Percentiles rank a stretch among this genome's conserved stretches.
Evolutionary conservation across 64 coral and sea anemone genomes (phyloP).

Genomic region (Montipora efflorescens): DNA sequence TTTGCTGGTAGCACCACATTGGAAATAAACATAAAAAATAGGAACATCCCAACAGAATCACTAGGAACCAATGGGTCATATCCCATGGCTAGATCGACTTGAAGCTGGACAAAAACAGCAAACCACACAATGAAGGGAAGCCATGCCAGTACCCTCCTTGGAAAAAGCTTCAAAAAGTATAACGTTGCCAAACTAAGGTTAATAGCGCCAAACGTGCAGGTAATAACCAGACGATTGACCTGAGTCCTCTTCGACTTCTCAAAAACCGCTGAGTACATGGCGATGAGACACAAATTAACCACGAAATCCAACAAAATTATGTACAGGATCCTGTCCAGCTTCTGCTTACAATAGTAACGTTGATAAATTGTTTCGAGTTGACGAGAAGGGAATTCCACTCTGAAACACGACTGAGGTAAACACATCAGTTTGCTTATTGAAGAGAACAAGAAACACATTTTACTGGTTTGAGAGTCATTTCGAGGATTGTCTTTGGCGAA

Average conservation of each 20-base stretch:
- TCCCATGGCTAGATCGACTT: slow-evolving; percentile 78
- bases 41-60: slow-evolving; percentile 90
- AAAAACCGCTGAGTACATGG: slow-evolving; percentile 81
- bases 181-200: slow-evolving; percentile 64
- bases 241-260: slow-evolving; percentile 54
- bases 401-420: slow-evolving; percentile 75
- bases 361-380: slow-evolving; percentile 94
- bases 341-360: slow-evolving; percentile 79
- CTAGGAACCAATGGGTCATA: slow-evolving; percentile 89
- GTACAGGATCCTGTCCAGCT: slow-evolving; percentile 87
- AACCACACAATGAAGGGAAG: slow-evolving; percentile 92
- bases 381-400: slow-evolving; percentile 80
- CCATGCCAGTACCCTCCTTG: slow-evolving; percentile 39
- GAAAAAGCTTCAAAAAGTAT: slow-evolving; percentile 75
- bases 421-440: slow-evolving; percentile 25
- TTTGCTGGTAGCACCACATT: slow-evolving; percentile 91
- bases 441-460: slow-evolving; percentile 13
- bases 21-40: slow-evolving; percentile 90
- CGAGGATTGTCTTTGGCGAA: slow-evolving; percentile 54
- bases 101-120: slow-evolving; percentile 70
- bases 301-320: slow-evolving; percentile 79
- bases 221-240: slow-evolving; percentile 73
- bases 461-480: slow-evolving; percentile 56
- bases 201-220: slow-evolving; percentile 68
- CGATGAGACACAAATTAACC: slow-evolving; percentile 82